A percentile compares a stretch with the other conserved stretches of the same genome.
Conservation (phyloP, 2,113 vertebrate species). For the Columba livia region DNA sequence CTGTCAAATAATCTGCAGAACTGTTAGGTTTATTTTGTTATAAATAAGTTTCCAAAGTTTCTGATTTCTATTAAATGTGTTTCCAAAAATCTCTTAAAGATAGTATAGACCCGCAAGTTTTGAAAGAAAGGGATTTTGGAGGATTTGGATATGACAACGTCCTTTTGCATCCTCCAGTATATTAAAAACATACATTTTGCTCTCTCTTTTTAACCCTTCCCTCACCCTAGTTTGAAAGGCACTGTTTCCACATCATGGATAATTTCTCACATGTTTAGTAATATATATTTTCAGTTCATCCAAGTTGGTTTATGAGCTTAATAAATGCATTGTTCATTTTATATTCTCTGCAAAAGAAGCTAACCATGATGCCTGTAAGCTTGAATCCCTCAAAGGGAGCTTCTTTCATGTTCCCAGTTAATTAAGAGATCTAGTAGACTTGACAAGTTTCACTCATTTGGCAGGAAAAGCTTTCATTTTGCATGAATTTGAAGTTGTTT, state of each 20-base stretch:
- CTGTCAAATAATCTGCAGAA: neutral
- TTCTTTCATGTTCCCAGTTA: conserved; percentile 21
- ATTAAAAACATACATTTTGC: neutral
- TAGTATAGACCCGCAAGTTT: neutral
- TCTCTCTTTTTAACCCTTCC: neutral
- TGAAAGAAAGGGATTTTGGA: neutral
- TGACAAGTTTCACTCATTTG: conserved; percentile 48
- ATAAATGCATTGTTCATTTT: conserved; percentile 26
- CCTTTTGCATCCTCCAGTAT: neutral
- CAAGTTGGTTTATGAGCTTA: neutral
- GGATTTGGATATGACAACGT: neutral
- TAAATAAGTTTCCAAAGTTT: neutral
- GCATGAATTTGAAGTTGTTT: conserved; percentile 35
- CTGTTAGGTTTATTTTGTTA: neutral
- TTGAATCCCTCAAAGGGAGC: neutral
- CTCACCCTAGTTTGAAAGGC: neutral
- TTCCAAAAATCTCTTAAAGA: neutral
- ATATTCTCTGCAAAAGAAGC: neutral
- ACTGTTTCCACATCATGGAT: neutral
- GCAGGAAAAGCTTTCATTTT: conserved; percentile 17
- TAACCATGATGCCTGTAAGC: neutral
- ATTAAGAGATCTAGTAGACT: conserved; percentile 32
- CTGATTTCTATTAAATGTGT: neutral
- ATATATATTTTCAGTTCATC: neutral
- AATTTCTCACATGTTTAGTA: neutral